These are phyloP conservation scores for Chrysodeixis includens DNA, from an alignment of 2,888 invertebrate species.

Conservation along the genomic window DNA sequence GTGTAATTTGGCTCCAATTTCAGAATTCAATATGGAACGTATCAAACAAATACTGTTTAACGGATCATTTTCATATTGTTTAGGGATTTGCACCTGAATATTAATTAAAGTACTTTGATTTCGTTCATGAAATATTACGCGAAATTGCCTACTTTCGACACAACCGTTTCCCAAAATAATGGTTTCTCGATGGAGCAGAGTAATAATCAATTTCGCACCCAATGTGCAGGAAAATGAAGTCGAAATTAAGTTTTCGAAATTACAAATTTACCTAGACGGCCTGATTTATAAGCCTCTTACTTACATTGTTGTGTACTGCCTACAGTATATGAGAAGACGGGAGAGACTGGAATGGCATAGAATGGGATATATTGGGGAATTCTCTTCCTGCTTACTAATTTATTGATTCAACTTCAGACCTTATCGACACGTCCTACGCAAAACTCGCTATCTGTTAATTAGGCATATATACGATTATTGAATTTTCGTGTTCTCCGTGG, in stretches of 20 bases:
- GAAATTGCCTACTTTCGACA: background rate
- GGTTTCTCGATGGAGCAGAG: conserved; percentile 1
- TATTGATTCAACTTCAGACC: too few relatives aligned
- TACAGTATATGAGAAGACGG: background rate
- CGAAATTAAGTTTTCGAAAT: conserved; percentile 3
- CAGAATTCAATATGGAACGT: conserved; percentile 19
- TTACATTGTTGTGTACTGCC: background rate
- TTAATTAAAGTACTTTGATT: conserved; percentile 1
- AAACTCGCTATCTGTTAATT: too few relatives aligned
- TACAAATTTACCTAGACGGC: conserved; percentile 2
- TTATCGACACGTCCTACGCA: too few relatives aligned
- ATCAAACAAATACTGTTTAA: conserved; percentile 12
- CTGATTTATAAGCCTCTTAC: conserved; percentile 5
- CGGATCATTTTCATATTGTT: background rate
- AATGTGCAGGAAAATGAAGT: conserved; percentile 7
- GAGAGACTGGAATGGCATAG: background rate
- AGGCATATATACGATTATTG: too few relatives aligned
- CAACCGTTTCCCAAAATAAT: background rate
- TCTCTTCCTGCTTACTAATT: too few relatives aligned
- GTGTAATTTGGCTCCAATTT: conserved; percentile 62
- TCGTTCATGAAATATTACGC: background rate
- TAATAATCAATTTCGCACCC: conserved; percentile 7
- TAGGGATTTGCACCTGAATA: conserved; percentile 4
- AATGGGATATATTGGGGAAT: too few relatives aligned
- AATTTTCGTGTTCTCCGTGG: too few relatives aligned